These are phyloP conservation scores for Serrognathus titanus DNA, from an alignment of 2,888 invertebrate genomes.

Conservation along the genomic window DNA sequence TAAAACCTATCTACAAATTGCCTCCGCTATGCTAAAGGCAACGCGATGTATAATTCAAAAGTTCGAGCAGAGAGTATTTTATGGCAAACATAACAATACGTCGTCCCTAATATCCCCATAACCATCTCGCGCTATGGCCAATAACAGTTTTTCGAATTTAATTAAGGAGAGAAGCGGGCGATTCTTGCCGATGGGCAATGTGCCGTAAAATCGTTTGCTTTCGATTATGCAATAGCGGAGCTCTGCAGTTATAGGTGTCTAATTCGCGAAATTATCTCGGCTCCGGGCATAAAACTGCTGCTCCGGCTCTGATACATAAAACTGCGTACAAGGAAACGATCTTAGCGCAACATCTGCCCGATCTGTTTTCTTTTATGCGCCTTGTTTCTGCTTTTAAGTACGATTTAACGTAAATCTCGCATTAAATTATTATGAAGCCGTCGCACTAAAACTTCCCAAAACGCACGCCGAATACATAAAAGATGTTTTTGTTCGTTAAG, in stretches of 20 bases:
- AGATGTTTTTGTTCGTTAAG: too few relatives aligned
- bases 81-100: constrained; percentile 19
- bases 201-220: constrained; percentile 38
- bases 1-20: constrained; percentile 43
- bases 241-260: constrained; percentile 17
- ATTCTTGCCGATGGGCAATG: constrained; percentile 33
- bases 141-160: constrained; percentile 30
- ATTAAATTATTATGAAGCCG: constrained; percentile 19
- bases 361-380: constrained; percentile 22
- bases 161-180: constrained; percentile 32
- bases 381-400: constrained; percentile 19
- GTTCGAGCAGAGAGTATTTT: constrained; percentile 31
- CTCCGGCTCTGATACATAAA: constrained; percentile 21
- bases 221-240: constrained; percentile 30
- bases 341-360: constrained; percentile 23
- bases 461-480: too few relatives aligned
- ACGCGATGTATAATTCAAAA: constrained; percentile 34
- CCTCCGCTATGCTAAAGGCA: constrained; percentile 32
- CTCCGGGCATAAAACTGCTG: constrained; percentile 19
- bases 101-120: not conserved
- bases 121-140: not conserved
- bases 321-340: constrained; percentile 23
- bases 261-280: constrained; percentile 20
- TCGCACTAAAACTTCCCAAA: not conserved
- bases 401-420: constrained; percentile 18